These are phyloP conservation scores for Leptinotarsa texana DNA, from an alignment of 1,140 invertebrate species.

Conservation along the genomic window DNA sequence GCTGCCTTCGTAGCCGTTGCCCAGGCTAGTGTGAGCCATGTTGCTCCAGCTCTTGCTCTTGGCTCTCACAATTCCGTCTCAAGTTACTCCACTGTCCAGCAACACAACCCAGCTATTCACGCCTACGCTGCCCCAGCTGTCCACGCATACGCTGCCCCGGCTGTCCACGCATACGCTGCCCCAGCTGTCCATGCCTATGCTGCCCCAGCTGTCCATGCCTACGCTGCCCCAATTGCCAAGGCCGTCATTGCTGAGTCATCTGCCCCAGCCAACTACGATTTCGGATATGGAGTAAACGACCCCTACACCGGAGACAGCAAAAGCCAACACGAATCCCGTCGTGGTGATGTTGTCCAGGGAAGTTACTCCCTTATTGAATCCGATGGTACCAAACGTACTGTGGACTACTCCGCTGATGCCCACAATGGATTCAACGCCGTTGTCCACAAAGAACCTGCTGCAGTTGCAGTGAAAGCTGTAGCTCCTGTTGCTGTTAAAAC, in stretches of 20 bases:
- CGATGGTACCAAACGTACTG: constrained; percentile 66
- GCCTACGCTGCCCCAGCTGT: constrained; percentile 15
- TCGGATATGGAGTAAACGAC: constrained; percentile 61
- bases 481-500: constrained; percentile 9
- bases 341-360: constrained; percentile 67
- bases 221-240: constrained; percentile 5
- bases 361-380: constrained; percentile 69
- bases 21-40: constrained; percentile 49
- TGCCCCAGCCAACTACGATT: constrained; percentile 46
- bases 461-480: constrained; percentile 22
- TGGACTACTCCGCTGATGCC: constrained; percentile 68
- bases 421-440: constrained; percentile 59
- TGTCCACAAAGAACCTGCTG: constrained; percentile 52
- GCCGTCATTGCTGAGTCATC: constrained; percentile 54
- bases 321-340: constrained; percentile 60
- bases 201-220: constrained; percentile 50
- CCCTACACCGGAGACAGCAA: constrained; percentile 62
- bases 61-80: constrained; percentile 9
- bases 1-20: constrained; percentile 29
- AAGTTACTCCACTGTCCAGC: constrained; percentile 14
- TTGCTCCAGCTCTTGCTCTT: background rate
- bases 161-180: constrained; percentile 33
- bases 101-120: background rate
- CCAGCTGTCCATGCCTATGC: constrained; percentile 51
- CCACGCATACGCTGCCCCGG: constrained; percentile 13